Base-by-base conservation (phyloP, 2,113 vertebrate species). In the Cyanoliseus patagonus region DNA sequence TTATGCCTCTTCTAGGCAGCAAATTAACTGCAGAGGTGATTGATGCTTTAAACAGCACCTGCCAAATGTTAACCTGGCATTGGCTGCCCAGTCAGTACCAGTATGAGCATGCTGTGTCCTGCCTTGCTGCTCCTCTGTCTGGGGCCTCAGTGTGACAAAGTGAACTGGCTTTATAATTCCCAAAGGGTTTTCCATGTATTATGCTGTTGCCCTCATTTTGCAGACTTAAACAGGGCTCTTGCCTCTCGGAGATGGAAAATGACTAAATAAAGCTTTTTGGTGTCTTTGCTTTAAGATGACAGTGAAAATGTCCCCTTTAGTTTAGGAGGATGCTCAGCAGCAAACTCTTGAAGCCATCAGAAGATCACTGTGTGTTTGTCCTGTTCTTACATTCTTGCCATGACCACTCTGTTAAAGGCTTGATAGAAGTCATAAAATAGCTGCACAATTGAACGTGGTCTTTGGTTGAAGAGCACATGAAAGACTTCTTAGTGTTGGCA, bases 401-500 rank as follows among this genome's bases (percentile, higher is more conserved):
- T 0, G 0, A 6, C 31, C 79, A 19, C 28, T 1, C 31, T 31
- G 42, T 6, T 78, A 8, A 63, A 66, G 17, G 17, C 20, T 57
- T 66, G 37, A 59, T 35, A 59, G 57, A n/a, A 7, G 13, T 59
- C 10, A 41, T 53, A 3, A 67, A 77, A 62, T 35, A 24, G 19
- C 15, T 33, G 73, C 33, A 10, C 4, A 12, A 0, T 27, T 73
- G 44, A 35, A 17, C 0, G 6, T 33, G 49, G 39, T 47, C 49
- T 51, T 31, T 55, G 11, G 33, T 9, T 92, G 42, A 46, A 31
- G 46, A 63, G 61, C 13, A 4, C 0, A 1, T 19, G 55, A 31
- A 28, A 68, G 23, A 2, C 19, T 22, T 18, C 16, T n/a, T 20
- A 12, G 25, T n/a, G 57, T 35, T 6, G 5, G 30, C 7, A 7